Percentiles rank a stretch among this genome's conserved stretches.
These are phyloP conservation scores for Theristicus caerulescens DNA, from an alignment of 2,113 vertebrate genomes.

Conservation along the genomic window DNA sequence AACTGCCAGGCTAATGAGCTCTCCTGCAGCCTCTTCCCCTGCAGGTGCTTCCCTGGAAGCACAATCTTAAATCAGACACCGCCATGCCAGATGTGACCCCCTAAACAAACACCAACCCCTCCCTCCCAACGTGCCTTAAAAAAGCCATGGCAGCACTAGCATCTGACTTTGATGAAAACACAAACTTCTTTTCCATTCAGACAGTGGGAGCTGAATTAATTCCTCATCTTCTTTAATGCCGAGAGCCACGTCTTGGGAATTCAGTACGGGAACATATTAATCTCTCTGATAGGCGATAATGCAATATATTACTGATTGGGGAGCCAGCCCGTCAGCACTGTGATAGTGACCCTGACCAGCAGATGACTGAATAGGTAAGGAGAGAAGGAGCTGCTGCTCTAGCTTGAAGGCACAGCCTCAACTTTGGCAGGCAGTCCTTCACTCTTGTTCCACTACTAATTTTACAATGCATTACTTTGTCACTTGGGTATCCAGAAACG, in stretches of 20 bases:
- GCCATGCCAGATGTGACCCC: not conserved
- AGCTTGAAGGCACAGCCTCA: conserved; percentile 19
- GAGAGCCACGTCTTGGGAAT: conserved; percentile 36
- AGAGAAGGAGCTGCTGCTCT: not conserved
- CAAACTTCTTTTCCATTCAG: conserved; percentile 6
- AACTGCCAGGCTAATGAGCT: conserved; percentile 70
- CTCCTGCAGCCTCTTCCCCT: conserved; percentile 67
- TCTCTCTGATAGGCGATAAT: conserved; percentile 38
- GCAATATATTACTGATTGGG: conserved; percentile 47
- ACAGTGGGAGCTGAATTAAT: conserved; percentile 28
- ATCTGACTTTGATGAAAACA: conserved; percentile 1
- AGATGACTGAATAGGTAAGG: conserved; percentile 59
- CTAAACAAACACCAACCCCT: not conserved
- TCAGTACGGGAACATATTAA: conserved; percentile 6
- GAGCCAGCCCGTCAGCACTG: conserved; percentile 6
- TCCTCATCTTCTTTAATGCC: conserved; percentile 26
- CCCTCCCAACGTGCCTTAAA: not conserved
- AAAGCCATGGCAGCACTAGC: not conserved
- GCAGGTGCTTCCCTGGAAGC: conserved; percentile 53
- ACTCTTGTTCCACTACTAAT: conserved; percentile 56
- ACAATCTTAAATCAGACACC: conserved; percentile 54
- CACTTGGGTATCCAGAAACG: conserved; percentile 38
- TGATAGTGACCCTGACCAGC: conserved; percentile 58
- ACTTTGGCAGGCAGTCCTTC: conserved; percentile 54
- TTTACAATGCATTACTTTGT: conserved; percentile 56